Base-by-base conservation (phyloP, 1,140 invertebrate species). In the Goniozus legneri region DNA sequence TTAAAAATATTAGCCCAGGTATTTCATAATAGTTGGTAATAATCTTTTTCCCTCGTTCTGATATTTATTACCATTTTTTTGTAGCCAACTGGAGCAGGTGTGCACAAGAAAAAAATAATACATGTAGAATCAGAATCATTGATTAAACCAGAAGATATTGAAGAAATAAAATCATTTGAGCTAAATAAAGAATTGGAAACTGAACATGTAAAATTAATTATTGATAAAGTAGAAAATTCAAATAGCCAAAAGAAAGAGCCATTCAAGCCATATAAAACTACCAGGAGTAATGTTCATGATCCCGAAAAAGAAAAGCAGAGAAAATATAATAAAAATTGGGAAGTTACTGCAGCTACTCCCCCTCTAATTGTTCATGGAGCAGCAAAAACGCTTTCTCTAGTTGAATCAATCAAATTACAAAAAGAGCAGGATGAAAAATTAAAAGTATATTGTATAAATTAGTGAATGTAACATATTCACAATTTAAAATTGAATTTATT, bases 281-380 rank as follows among this genome's bases (percentile, higher is more conserved):
- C 84, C 18, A 77, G 75, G 33, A 77, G 76, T 12, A 78, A 84
- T 69, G 77, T 81, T 2, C 82, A 85, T 47, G 78, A 82, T 65
- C 78, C 81, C 19, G 71, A 71, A 47, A 84, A 84, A 56, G 82
- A 85, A 64, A 79, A 80, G 41, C 37, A 66, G 4, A 75, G 80
- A 40, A 83, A 81, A 47, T 78, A 75, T 35, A 51, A 77, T 37
- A 82, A 82, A 65, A 56, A 82, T 59, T 86, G 84, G 83, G 85
- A 87, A 68, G 67, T 82, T 3, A 86, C 84, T 2, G 81, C 85
- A 27, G 85, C 85, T 12, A 86, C 85, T n/a, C 85, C 77, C 32
- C 77, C 77, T 15, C 43, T 51, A 8, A 71, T 66, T 46, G 54
- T 81, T 38, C 77, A 82, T 58, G 79, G 76, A 44, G 73, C 80